Base-by-base conservation (phyloP, 2,113 vertebrate genomes). In the Caranx ignobilis region DNA sequence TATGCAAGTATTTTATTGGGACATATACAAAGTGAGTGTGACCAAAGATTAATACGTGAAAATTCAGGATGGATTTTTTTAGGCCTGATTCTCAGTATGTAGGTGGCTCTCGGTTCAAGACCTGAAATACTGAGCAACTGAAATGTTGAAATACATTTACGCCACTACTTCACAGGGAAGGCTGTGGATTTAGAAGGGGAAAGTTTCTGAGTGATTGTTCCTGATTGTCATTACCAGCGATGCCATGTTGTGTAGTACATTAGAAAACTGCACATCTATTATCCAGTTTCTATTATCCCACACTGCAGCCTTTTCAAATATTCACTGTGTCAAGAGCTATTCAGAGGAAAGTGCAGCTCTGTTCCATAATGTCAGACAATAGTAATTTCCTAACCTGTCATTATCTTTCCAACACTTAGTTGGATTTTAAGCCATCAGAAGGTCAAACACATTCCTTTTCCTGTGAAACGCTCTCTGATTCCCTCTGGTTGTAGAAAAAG, bases 341-440 rank as follows among this genome's bases (percentile, higher is more conserved):
- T 87, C 65, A 57, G 52, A 74, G 60, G 35, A 75, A 88, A 89
- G 80, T 84, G 81, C 88, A 75, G 35, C 70, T 61, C 62, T 50
- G 34, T 59, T 84, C 73, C 11, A 64, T 86, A 78, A 84, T 86
- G 81, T 79, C 79, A 79, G 73, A 31, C 60, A 32, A n/a, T 72
- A 80, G 63, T 70, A 59, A 84, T 90, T 79, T 82, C 48, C 77
- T 74, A 83, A 81, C 83, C 77, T 79, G 78, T 80, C 59, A 85
- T 91, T 87, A 87, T 82, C 72, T 63, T 48, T 76, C n/a, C 45
- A 67, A 47, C 60, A 81, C 52, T 86, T 77, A 2, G 2, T 35
- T 59, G 41, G 64, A 84, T 88, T 90, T 86, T 77, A 84, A 87
- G 61, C 70, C 74, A 47, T 43, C 75, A 64, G 63, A 19, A 71